phyloP scores from a whole-genome alignment of 92 coral and sea anemone species.

The Diadumene lineata region DNA sequence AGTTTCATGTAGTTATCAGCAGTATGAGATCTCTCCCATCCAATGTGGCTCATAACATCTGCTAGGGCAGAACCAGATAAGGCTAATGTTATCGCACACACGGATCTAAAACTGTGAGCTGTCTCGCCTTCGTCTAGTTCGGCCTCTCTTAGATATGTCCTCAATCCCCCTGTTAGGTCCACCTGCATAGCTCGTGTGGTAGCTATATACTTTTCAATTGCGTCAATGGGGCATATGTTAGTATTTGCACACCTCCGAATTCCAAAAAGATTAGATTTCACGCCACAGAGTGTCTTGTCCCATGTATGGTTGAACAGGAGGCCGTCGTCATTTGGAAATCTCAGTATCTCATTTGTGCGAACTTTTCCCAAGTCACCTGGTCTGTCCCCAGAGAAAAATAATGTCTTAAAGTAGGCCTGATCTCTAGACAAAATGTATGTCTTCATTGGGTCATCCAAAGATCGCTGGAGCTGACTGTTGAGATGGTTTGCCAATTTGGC shows the following conservation, averaged over 20 bases:
- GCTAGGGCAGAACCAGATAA: constrained; percentile 50
- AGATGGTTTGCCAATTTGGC: constrained; percentile 31
- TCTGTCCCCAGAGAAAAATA: constrained; percentile 49
- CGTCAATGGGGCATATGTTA: constrained; percentile 37
- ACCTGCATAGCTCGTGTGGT: constrained; percentile 40
- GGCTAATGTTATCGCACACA: constrained; percentile 43
- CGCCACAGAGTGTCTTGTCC: constrained; percentile 53
- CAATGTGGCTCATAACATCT: constrained; percentile 53
- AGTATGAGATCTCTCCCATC: constrained; percentile 60
- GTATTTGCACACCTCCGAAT: constrained; percentile 35
- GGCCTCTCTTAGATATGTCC: constrained; percentile 29
- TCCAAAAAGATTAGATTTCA: constrained; percentile 32
- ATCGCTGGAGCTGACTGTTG: constrained; percentile 22
- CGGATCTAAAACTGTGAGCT: constrained; percentile 51
- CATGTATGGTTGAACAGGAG: constrained; percentile 56
- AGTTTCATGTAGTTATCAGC: constrained; percentile 51
- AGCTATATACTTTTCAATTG: constrained; percentile 39
- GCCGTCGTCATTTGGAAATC: constrained; percentile 61
- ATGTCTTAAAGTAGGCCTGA: constrained; percentile 51
- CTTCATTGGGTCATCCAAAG: constrained; percentile 23
- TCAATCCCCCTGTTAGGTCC: constrained; percentile 40
- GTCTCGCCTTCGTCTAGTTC: constrained; percentile 47
- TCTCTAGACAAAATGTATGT: constrained; percentile 34
- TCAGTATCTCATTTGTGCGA: constrained; percentile 39
- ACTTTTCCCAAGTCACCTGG: constrained; percentile 49